Conservation (phyloP, 2,797 vertebrate species). For the Spondyliosoma cantharus region DNA sequence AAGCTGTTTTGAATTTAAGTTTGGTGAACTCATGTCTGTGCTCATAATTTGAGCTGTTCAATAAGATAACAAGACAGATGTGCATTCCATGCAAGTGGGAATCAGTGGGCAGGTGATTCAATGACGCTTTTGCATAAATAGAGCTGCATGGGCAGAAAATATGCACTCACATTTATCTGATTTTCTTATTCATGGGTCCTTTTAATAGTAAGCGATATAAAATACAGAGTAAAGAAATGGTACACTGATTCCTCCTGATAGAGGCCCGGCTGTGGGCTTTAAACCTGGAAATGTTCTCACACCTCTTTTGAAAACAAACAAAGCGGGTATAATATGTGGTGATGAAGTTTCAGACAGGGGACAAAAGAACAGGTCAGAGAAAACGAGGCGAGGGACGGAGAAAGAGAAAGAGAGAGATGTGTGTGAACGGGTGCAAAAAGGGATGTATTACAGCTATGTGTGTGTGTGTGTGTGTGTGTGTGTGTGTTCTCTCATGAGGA, state of each 20-base stretch:
- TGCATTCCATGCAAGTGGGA: background rate
- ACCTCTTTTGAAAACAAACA: constrained; percentile 69
- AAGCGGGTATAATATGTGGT: constrained; percentile 61
- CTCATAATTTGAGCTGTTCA: background rate
- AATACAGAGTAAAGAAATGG: constrained; percentile 41
- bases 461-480: constrained; percentile 10
- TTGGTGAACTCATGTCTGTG: background rate
- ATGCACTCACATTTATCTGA: background rate
- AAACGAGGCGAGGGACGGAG: constrained; percentile 37
- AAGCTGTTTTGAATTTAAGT: background rate
- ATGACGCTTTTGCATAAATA: background rate
- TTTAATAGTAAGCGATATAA: background rate
- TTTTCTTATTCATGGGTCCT: background rate
- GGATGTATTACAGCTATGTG: constrained; percentile 31
- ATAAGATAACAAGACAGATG: rapidly evolving
- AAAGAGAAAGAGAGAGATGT: constrained; percentile 26
- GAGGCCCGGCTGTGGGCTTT: constrained; percentile 39
- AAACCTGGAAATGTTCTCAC: constrained; percentile 64
- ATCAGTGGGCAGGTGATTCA: background rate
- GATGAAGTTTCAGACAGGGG: constrained; percentile 71
- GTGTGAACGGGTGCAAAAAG: constrained; percentile 26
- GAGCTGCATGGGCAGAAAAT: background rate
- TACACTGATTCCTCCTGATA: constrained; percentile 51
- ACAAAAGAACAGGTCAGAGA: constrained; percentile 68
- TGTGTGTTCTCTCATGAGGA: background rate